A percentile compares a stretch with the other conserved stretches of the same genome.
Conservation (phyloP, 2,888 invertebrate genomes). For the Pollenia angustigena region DNA sequence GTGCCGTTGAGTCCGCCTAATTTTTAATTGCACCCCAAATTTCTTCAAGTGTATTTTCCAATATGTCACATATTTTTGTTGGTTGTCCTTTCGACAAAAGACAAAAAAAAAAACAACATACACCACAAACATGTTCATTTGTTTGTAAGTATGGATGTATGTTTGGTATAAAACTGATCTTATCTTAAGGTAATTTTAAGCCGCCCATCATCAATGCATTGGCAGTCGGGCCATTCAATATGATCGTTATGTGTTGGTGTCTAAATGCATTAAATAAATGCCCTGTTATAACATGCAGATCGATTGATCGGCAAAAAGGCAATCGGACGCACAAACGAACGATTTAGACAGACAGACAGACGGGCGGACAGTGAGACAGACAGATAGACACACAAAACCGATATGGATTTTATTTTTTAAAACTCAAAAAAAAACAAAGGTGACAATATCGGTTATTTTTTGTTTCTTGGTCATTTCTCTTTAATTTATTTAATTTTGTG, state of each 20-base stretch:
- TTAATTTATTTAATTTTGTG: conserved; percentile 25
- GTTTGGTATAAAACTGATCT: conserved; percentile 71
- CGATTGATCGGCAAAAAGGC: conserved; percentile 49
- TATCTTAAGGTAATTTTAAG: conserved; percentile 71
- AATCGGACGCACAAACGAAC: not conserved
- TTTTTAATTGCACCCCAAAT: not conserved
- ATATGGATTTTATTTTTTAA: conserved; percentile 53
- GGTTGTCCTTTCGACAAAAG: conserved; percentile 18
- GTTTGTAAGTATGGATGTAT: not conserved
- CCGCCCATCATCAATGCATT: conserved; percentile 70
- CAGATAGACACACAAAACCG: not conserved
- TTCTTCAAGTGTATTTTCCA: conserved; percentile 20
- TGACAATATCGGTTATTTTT: conserved; percentile 62
- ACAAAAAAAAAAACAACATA: conserved; percentile 23
- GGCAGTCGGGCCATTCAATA: conserved; percentile 53
- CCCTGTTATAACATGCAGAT: conserved; percentile 61
- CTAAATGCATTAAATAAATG: conserved; percentile 71
- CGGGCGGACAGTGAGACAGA: conserved; percentile 4
- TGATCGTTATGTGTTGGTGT: conserved; percentile 72
- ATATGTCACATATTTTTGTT: conserved; percentile 35
- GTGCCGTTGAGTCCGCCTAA: not conserved
- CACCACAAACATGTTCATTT: not conserved
- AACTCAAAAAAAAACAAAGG: conserved; percentile 57
- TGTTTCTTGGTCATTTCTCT: conserved; percentile 18
- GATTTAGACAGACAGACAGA: not conserved